Percentiles rank a stretch among this genome's conserved stretches.
These are phyloP conservation scores for Limnephilus auricula DNA, from an alignment of 2,888 invertebrate genomes.

Conservation along the genomic window DNA sequence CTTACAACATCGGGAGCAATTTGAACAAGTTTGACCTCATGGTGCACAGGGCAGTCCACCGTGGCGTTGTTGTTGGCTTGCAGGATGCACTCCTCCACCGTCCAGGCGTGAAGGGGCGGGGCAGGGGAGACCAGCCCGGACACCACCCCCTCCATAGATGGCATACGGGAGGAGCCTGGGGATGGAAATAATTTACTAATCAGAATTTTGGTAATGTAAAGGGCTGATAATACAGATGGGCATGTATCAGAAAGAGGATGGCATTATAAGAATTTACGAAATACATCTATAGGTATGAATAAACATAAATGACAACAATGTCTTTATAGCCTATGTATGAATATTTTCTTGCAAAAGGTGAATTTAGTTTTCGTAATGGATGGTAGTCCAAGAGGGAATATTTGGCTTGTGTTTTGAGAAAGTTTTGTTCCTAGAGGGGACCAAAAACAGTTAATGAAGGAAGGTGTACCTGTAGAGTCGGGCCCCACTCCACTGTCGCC, in stretches of 20 bases:
- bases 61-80: constrained; percentile 82
- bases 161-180: constrained; percentile 86
- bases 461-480: constrained; percentile 81
- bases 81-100: constrained; percentile 97
- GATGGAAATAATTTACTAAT: not conserved
- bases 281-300: not conserved
- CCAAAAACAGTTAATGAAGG: not conserved
- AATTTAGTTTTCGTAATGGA: not conserved
- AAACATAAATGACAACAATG: not conserved
- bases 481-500: constrained; percentile 93
- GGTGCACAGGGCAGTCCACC: constrained; percentile 86
- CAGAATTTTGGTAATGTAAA: not conserved
- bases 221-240: not conserved
- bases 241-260: not conserved
- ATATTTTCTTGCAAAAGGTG: not conserved
- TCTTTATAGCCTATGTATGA: not conserved
- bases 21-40: constrained; percentile 84
- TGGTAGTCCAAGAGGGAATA: not conserved
- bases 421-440: not conserved
- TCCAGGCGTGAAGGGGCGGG: constrained; percentile 84
- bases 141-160: constrained; percentile 85
- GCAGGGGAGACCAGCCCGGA: constrained; percentile 39
- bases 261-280: not conserved
- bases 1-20: constrained; percentile 95
- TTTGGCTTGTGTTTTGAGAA: not conserved